Conservation (phyloP, 2,113 vertebrate genomes). For the Coptodon bakossiorum region DNA sequence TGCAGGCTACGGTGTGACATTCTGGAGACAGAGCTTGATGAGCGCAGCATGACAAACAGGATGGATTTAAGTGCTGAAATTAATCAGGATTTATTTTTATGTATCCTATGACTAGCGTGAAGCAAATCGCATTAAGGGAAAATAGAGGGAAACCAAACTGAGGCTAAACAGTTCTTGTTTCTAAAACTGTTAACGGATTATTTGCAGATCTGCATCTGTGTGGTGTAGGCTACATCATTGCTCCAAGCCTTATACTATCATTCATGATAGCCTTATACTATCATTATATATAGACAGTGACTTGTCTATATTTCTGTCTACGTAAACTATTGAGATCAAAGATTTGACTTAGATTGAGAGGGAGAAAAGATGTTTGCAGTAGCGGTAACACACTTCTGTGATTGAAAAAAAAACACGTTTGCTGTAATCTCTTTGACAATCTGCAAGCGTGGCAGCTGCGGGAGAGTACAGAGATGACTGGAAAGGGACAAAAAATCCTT, state of each 20-base stretch:
- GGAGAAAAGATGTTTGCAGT: background rate
- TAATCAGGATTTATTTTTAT: conserved; percentile 63
- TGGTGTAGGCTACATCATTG: background rate
- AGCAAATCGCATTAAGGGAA: conserved; percentile 51
- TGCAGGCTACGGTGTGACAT: conserved; percentile 23
- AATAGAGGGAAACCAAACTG: conserved; percentile 44
- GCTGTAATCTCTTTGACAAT: conserved; percentile 17
- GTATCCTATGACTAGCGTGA: conserved; percentile 39
- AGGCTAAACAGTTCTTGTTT: conserved; percentile 43
- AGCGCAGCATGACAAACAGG: conserved; percentile 48
- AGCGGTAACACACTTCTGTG: background rate
- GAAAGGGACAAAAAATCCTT: background rate
- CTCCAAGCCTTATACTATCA: background rate
- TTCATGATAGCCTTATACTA: background rate
- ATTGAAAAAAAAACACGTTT: background rate
- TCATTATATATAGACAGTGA: background rate
- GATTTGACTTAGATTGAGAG: background rate
- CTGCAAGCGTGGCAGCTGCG: background rate
- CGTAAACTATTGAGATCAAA: background rate
- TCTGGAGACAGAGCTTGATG: conserved; percentile 22
- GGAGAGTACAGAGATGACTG: background rate
- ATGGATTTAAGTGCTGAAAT: conserved; percentile 55
- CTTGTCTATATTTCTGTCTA: background rate
- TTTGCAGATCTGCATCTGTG: background rate
- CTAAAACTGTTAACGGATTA: conserved; percentile 42